Evolutionary conservation across 1,140 invertebrate genomes (phyloP).

Genomic region (Drosophila ercepeae): DNA sequence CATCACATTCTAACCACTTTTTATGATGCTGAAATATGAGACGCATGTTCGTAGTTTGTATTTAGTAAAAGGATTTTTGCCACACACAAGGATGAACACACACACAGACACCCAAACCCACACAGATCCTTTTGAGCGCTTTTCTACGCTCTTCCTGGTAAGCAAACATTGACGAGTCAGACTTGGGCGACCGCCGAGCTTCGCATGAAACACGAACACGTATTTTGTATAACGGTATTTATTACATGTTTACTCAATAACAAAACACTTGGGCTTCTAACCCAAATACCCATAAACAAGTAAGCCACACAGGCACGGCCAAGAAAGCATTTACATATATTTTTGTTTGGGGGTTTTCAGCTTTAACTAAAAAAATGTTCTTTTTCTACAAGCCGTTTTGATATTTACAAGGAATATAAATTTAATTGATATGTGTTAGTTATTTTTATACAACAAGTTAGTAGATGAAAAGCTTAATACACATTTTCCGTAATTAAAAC

Average conservation of each 20-base stretch:
- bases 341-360: background rate
- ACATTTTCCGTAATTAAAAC: too few relatives aligned
- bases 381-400: too few relatives aligned
- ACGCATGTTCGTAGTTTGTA: slow-evolving; percentile 66
- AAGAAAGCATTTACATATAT: background rate
- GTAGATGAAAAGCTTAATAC: too few relatives aligned
- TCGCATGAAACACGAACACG: slow-evolving; percentile 54
- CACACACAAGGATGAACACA: slow-evolving; percentile 12
- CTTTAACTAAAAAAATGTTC: slow-evolving; percentile 12
- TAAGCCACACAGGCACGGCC: slow-evolving; percentile 44
- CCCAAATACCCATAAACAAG: slow-evolving; percentile 75
- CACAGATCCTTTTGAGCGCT: background rate
- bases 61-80: slow-evolving; percentile 70
- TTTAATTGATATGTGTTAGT: too few relatives aligned
- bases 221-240: slow-evolving; percentile 73
- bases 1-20: slow-evolving; percentile 35
- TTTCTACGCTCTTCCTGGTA: slow-evolving; percentile 34
- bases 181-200: slow-evolving; percentile 7
- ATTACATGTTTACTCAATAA: slow-evolving; percentile 77
- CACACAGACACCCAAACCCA: slow-evolving; percentile 13
- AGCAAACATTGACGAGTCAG: slow-evolving; percentile 55
- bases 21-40: slow-evolving; percentile 68
- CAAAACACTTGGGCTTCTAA: slow-evolving; percentile 76
- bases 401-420: too few relatives aligned
- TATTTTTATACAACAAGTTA: too few relatives aligned